phyloP scores from a whole-genome alignment of 1,140 invertebrate species.

The Pachyrhynchus sulphureomaculatus region DNA sequence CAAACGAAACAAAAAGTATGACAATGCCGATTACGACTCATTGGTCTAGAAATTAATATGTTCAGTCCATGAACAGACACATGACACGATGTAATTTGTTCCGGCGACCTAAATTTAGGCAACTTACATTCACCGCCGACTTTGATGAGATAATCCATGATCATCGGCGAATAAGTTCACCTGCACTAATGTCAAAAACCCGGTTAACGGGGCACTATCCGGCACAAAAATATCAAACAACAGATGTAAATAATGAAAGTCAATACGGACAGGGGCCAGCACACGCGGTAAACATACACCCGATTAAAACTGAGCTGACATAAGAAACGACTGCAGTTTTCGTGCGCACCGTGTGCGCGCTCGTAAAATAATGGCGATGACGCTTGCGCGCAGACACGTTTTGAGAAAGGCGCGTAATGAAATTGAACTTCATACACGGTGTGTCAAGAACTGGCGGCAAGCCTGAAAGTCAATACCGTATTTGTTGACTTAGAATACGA shows the following conservation, averaged over 20 bases:
- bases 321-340: constrained; percentile 24
- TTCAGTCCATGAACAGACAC: too few species aligned
- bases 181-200: constrained; percentile 2
- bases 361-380: neutral
- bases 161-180: constrained; percentile 3
- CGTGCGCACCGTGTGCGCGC: constrained; percentile 27
- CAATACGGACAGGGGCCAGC: neutral
- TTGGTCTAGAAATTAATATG: too few species aligned
- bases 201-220: constrained; percentile 9
- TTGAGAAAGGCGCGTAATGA: neutral
- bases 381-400: constrained; percentile 2
- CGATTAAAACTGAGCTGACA: constrained; percentile 22
- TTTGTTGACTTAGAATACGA: too few species aligned
- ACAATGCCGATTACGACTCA: too few species aligned
- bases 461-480: too few species aligned
- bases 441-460: neutral
- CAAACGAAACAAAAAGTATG: too few species aligned
- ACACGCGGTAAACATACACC: constrained; percentile 20
- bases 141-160: constrained; percentile 4
- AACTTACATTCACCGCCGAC: constrained; percentile 13
- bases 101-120: constrained; percentile 26
- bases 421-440: constrained; percentile 1
- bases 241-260: constrained; percentile 19
- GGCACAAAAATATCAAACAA: constrained; percentile 12
- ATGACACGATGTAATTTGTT: neutral